Conservation (phyloP, 2,113 vertebrate species). For the rat (Rattus norvegicus) region DNA sequence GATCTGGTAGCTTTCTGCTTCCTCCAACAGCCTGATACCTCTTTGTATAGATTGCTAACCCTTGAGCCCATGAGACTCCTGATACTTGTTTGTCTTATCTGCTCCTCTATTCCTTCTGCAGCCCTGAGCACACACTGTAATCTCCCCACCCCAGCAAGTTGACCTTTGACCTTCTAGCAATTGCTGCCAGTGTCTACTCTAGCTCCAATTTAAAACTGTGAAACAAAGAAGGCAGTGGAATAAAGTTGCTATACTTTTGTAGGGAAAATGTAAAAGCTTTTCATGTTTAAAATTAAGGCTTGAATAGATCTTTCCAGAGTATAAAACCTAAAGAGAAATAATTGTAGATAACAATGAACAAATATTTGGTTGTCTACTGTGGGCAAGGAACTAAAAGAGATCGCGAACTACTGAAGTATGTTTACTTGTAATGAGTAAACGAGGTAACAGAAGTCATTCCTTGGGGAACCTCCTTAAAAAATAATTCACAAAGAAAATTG, state of each 20-base stretch:
- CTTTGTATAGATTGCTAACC: slow-evolving; percentile 65
- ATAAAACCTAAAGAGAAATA: slow-evolving; percentile 39
- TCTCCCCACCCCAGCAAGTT: slow-evolving; percentile 47
- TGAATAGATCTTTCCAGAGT: slow-evolving; percentile 29
- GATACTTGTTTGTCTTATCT: slow-evolving; percentile 56
- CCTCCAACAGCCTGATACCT: slow-evolving; percentile 30
- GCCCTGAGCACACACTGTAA: slow-evolving; percentile 51
- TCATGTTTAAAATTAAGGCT: slow-evolving; percentile 49
- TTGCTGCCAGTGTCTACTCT: not conserved
- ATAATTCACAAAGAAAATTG: slow-evolving; percentile 61
- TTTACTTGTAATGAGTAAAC: slow-evolving; percentile 63
- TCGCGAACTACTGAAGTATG: slow-evolving; percentile 42
- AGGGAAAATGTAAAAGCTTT: slow-evolving; percentile 9
- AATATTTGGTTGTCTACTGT: slow-evolving; percentile 59
- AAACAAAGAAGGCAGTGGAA: slow-evolving; percentile 4
- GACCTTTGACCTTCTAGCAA: not conserved
- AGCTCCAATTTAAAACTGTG: slow-evolving; percentile 27
- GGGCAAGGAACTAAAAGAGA: slow-evolving; percentile 56
- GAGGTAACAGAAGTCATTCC: slow-evolving; percentile 48
- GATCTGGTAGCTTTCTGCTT: slow-evolving; percentile 51
- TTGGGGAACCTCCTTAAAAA: slow-evolving; percentile 52
- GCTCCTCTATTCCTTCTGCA: slow-evolving; percentile 52
- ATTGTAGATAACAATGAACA: slow-evolving; percentile 63
- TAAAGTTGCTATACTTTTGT: slow-evolving; percentile 14
- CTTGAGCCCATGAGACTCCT: slow-evolving; percentile 49